Base-by-base conservation (phyloP, 2,888 invertebrate genomes). In the Malthinus flaveolus region DNA sequence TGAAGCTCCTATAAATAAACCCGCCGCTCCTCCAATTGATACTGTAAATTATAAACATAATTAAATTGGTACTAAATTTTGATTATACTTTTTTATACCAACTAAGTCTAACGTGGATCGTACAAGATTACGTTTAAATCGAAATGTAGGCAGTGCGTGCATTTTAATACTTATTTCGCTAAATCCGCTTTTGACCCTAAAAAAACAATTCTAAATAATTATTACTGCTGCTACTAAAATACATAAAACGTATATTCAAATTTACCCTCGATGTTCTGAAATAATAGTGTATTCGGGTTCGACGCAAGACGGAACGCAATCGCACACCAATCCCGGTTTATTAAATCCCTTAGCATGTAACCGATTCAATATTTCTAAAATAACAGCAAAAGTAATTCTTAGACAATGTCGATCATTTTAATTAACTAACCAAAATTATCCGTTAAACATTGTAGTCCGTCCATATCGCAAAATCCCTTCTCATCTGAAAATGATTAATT, bases 1-100 rank as follows among this genome's bases (percentile, higher is more conserved):
- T 1, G 85, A 85, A 12, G 85, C 85, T 12, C 85, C 85, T 63
- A 85, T 83, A 68, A 85, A 86, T 8, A 85, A 80, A 0, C 85
- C 85, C 1, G 82, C 82, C 0, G 84, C 81, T n/a, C 85, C 84
- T 4, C 85, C 85, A 44, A 85, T 77, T 58, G 85, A 85, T 65
- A 85, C 85, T 85, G 77, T 51, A 82, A 79, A 65, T 23, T 23
- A 5, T 23, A 23, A 23, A 23, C 5, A 23, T 23, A 23, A 23
- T 23, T 23, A 23, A 23, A 23, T 23, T 5, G 23, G 23, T 23
- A 23, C 5, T 23, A 23, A 23, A 23, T 23, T 23, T 23, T 5
- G 5, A 23, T 23, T 23, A 23, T 23, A 23, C 5, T 23, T 23
- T 23, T 23, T 2, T 23, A 23, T 77, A 86, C 87, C 87, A 23